Base-by-base conservation (phyloP, 2,888 invertebrate species). In the Callyntrura sp. region DNA sequence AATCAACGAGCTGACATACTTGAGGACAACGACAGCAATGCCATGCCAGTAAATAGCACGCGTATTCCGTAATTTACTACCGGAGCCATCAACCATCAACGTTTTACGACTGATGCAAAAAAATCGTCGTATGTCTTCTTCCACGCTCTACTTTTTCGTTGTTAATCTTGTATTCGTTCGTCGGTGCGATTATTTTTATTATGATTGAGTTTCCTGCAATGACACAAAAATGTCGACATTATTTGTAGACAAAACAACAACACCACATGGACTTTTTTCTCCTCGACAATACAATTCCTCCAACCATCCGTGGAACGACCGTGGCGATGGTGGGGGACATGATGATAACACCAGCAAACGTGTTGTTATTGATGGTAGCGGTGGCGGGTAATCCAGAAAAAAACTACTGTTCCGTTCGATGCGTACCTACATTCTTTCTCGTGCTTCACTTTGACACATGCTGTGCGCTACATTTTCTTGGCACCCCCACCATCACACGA, bases 231-330 rank as follows among this genome's bases (percentile, higher is more conserved):
- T 23, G 48, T 73, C 45, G 48, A 43, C 48, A 17, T 12, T n/a
- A 9, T 8, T 35, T n/a, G 35, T n/a, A 68, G 43, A 35, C 28
- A 35, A 43, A 8, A 62, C 14, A 5, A 2, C 5, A n/a, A 14
- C 35, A 35, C 73, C 45, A 45, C 73, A 73, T 48, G 45, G 45
- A 48, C 48, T 9, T 17, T 45, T 73, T 48, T 20, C 70, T 17
- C 45, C 12, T n/a, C 4, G 17, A 70, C 70, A 70, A 70, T 9
- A 70, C 5, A 35, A 43, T 70, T 70, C 70, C 70, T 70, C 43
- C 70, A 28, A 28, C 62, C 62, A 68, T 68, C 68, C 68, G 68
- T 68, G 68, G 62, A 62, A 60, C 57, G 62, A n/a, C 14, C 4
- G 68, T 68, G 35, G 68, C 14, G 28, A 17, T 70, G 17, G n/a